These are phyloP conservation scores for Scomber colias DNA, from an alignment of 2,113 vertebrate species.

Conservation along the genomic window DNA sequence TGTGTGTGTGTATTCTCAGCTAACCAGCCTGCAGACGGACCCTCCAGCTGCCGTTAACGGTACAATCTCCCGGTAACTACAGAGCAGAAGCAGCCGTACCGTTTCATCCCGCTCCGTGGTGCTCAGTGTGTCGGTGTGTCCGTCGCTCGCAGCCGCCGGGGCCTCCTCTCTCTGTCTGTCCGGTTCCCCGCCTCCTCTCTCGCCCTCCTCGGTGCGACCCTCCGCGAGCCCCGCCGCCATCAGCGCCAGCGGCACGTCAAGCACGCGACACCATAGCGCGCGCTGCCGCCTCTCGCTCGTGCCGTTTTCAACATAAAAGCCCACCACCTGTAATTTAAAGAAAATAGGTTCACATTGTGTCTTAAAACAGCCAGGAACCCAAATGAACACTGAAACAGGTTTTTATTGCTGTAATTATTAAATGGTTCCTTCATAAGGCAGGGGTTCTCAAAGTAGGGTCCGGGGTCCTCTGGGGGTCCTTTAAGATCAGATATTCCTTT, in stretches of 20 bases:
- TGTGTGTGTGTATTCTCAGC: background rate
- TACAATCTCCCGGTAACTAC: background rate
- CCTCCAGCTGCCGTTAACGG: slow-evolving; percentile 22
- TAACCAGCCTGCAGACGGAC: background rate
- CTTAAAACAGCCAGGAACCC: no score
- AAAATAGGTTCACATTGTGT: no score
- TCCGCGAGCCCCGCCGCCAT: slow-evolving; percentile 77
- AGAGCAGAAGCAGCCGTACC: slow-evolving; percentile 53
- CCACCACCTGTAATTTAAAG: no score
- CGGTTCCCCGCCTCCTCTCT: slow-evolving; percentile 66
- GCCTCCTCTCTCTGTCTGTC: slow-evolving; percentile 47
- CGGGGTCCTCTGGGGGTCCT: no score
- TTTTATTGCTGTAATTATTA: no score
- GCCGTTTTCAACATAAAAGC: slow-evolving; percentile 64
- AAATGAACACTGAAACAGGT: no score
- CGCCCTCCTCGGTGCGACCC: slow-evolving; percentile 73
- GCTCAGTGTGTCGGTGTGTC: slow-evolving; percentile 2
- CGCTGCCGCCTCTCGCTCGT: slow-evolving; percentile 24
- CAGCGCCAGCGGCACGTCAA: slow-evolving; percentile 70
- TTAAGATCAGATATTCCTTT: no score
- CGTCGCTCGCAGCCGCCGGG: slow-evolving; percentile 52
- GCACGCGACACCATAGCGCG: background rate
- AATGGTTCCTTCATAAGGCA: no score
- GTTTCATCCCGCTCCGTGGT: slow-evolving; percentile 5
- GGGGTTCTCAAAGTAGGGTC: no score